These are phyloP conservation scores for Drosophila kuntzei DNA, from an alignment of 2,888 invertebrate genomes.

Conservation along the genomic window DNA sequence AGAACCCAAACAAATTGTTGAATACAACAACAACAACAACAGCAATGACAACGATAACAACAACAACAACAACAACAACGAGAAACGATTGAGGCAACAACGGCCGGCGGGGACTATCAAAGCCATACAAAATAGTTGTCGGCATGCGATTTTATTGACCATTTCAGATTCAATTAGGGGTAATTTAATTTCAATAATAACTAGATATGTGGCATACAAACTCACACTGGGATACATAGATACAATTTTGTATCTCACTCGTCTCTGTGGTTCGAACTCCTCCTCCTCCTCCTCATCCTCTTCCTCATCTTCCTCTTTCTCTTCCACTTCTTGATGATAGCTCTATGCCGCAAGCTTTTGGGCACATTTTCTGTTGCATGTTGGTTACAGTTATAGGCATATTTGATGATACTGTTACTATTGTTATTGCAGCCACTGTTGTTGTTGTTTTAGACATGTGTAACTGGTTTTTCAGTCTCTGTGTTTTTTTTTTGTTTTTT, in stretches of 20 bases:
- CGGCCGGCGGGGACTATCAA: conserved; percentile 57
- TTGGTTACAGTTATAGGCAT: conserved; percentile 46
- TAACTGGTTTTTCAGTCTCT: conserved; percentile 40
- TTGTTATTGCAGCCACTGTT: conserved; percentile 21
- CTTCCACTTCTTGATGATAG: conserved; percentile 36
- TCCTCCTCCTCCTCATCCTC: conserved; percentile 3
- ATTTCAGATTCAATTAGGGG: conserved; percentile 80
- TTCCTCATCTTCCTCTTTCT: not conserved
- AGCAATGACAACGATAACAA: conserved; percentile 14
- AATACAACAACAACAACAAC: conserved; percentile 14
- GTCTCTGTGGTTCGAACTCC: conserved; percentile 15
- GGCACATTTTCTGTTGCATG: conserved; percentile 37
- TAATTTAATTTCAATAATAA: conserved; percentile 82
- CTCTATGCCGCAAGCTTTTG: conserved; percentile 54
- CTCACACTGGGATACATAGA: conserved; percentile 22
- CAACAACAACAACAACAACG: not conserved
- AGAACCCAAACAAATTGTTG: conserved; percentile 47
- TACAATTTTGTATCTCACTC: conserved; percentile 44
- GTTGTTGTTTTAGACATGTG: conserved; percentile 5
- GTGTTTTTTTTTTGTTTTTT: conserved; percentile 6
- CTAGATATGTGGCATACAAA: conserved; percentile 60
- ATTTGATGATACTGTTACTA: conserved; percentile 14
- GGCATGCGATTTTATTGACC: conserved; percentile 80
- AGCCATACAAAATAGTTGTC: conserved; percentile 73
- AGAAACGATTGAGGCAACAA: conserved; percentile 11